Conservation (phyloP, 2,888 invertebrate species). For the Pollenia labialis region DNA sequence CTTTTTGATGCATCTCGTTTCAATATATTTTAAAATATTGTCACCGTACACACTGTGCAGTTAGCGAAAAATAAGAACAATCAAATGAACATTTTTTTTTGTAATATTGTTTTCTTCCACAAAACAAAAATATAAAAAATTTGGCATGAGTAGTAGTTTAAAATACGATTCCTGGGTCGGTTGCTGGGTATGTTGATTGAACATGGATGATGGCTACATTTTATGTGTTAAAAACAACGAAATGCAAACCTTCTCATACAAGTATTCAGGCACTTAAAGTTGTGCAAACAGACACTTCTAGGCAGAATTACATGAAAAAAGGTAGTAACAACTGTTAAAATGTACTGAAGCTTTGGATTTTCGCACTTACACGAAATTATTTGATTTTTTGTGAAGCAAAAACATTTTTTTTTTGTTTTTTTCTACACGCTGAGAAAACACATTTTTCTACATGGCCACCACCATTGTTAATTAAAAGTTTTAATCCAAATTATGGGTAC, state of each 20-base stretch:
- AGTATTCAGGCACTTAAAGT: not conserved
- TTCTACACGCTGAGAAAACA: too few species aligned
- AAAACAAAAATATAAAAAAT: too few species aligned
- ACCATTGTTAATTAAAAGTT: too few species aligned
- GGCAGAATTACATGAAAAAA: not conserved
- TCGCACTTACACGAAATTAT: not conserved
- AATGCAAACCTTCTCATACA: not conserved
- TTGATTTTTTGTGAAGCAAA: not conserved
- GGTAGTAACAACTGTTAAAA: slow-evolving; percentile 5
- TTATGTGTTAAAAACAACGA: slow-evolving; percentile 26
- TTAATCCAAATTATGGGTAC: too few species aligned
- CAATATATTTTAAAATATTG: too few species aligned
- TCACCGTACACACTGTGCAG: too few species aligned
- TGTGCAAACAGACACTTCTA: not conserved
- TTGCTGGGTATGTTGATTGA: slow-evolving; percentile 1
- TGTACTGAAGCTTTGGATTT: not conserved
- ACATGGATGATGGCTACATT: slow-evolving; percentile 10
- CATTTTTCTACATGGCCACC: too few species aligned
- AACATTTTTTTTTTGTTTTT: not conserved
- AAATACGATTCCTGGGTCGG: not conserved
- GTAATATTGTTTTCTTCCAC: too few species aligned
- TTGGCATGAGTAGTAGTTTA: too few species aligned
- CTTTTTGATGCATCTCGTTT: too few species aligned
- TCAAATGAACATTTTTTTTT: too few species aligned
- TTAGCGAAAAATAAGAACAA: too few species aligned